A percentile compares a stretch with the other conserved stretches of the same genome.
phyloP scores from a whole-genome alignment of 2,797 vertebrate genomes.

The Gastrophryne carolinensis region DNA sequence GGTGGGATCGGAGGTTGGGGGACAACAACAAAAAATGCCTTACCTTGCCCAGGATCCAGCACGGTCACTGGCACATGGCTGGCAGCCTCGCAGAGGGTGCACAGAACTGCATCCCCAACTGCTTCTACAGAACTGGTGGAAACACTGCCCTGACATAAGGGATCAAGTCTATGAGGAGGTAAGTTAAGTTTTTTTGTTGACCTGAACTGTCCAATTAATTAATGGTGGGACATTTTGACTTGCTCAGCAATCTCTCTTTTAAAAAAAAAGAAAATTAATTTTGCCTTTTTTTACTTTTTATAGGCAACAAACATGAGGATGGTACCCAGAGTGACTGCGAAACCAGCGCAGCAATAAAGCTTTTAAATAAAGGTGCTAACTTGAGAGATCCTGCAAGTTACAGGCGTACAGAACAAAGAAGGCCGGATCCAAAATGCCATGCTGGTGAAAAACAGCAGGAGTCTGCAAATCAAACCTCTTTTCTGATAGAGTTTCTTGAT shows the following conservation, averaged over 20 bases:
- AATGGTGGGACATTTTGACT: too few species aligned
- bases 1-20: too few species aligned
- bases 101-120: too few species aligned
- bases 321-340: constrained; percentile 97
- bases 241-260: neutral
- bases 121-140: too few species aligned
- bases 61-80: too few species aligned
- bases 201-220: too few species aligned
- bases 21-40: too few species aligned
- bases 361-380: constrained; percentile 78
- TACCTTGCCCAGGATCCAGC: too few species aligned
- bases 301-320: constrained; percentile 96
- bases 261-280: neutral
- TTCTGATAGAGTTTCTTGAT: constrained; percentile 94
- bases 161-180: too few species aligned
- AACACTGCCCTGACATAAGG: too few species aligned
- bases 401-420: constrained; percentile 73
- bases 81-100: too few species aligned
- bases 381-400: constrained; percentile 86
- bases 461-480: constrained; percentile 80
- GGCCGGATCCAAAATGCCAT: constrained; percentile 69
- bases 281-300: constrained; percentile 10
- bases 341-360: constrained; percentile 83
- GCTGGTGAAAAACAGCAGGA: constrained; percentile 67
- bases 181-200: too few species aligned